A percentile compares a stretch with the other conserved stretches of the same genome.
Evolutionary conservation across 2,888 invertebrate species (phyloP).

Genomic region (Noctua janthe): DNA sequence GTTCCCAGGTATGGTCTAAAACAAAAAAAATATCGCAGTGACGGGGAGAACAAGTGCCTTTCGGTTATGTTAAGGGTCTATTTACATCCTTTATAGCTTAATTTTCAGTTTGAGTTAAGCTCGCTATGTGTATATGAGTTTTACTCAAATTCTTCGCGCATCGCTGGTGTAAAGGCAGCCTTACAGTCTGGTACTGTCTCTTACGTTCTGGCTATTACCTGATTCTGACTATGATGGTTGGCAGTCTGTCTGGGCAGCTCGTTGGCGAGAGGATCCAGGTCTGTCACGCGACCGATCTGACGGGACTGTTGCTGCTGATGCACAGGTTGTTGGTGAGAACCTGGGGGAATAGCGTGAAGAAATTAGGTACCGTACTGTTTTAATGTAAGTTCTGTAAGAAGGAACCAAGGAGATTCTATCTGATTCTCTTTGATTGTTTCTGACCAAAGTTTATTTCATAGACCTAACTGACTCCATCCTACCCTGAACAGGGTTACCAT

Average conservation of each 20-base stretch:
- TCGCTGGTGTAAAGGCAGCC: no score
- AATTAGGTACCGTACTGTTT: neutral
- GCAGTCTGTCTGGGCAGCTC: constrained; percentile 75
- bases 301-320: constrained; percentile 88
- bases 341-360: constrained; percentile 65
- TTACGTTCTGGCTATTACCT: constrained; percentile 62
- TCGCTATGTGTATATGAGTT: no score
- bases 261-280: constrained; percentile 96
- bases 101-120: no score
- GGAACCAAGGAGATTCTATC: neutral
- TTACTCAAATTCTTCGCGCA: no score
- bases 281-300: constrained; percentile 97
- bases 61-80: no score
- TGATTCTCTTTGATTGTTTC: no score
- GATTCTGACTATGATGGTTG: constrained; percentile 75
- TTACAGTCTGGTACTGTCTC: no score
- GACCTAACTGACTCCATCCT: neutral
- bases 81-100: no score
- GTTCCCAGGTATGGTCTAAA: no score
- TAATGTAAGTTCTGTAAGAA: neutral
- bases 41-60: no score
- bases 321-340: constrained; percentile 72
- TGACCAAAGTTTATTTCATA: no score
- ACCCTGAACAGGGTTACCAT: neutral
- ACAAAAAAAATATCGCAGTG: no score